A percentile compares a stretch with the other conserved stretches of the same genome.
These are phyloP conservation scores for Vidua chalybeata DNA, from an alignment of 2,113 vertebrate genomes.

Conservation along the genomic window DNA sequence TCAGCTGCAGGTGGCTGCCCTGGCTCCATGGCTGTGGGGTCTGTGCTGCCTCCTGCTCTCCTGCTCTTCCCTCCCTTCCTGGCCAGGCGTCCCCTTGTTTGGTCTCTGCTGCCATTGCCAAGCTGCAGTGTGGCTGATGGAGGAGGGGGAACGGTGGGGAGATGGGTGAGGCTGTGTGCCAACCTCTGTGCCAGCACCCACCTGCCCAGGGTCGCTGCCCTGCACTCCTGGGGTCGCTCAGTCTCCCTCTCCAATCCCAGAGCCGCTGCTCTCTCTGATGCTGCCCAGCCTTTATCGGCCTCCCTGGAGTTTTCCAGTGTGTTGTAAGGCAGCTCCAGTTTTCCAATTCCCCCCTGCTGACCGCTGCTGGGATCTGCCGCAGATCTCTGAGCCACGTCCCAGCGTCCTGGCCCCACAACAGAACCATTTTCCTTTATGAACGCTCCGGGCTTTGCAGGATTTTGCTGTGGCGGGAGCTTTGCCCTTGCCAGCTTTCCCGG, in stretches of 20 bases:
- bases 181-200: neutral
- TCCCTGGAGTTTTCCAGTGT: neutral
- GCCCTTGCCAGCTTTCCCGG: neutral
- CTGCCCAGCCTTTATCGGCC: neutral
- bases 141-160: neutral
- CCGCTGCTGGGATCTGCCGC: neutral
- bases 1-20: neutral
- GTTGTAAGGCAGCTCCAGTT: neutral
- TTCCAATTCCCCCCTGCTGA: neutral
- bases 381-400: neutral
- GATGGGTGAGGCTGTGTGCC: neutral
- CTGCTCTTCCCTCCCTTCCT: neutral
- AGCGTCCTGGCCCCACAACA: neutral
- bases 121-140: neutral
- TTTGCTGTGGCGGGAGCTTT: rapidly evolving
- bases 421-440: rapidly evolving
- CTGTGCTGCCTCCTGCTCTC: neutral
- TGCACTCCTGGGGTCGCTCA: neutral
- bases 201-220: neutral
- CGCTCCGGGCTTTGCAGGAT: rapidly evolving
- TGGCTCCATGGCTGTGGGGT: rapidly evolving
- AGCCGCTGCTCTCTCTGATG: neutral
- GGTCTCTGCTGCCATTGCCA: neutral
- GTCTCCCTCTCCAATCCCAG: rapidly evolving
- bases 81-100: neutral